phyloP scores from a whole-genome alignment of 2,797 vertebrate species.

The Acrossocheilus fasciatus region DNA sequence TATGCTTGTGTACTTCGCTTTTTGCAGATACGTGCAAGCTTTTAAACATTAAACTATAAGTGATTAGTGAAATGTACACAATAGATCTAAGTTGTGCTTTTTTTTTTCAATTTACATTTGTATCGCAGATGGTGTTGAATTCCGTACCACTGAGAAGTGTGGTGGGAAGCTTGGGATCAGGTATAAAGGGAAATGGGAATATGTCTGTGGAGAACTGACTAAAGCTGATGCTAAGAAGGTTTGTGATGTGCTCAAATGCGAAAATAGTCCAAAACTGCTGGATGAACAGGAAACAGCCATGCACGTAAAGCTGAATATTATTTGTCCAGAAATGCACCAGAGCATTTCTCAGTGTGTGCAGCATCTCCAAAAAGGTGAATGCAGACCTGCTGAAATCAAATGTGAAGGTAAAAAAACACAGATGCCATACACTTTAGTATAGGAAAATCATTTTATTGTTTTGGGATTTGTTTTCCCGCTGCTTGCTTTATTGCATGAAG shows the following conservation, averaged over 20 bases:
- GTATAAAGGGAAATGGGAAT: background rate
- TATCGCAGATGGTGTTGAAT: background rate
- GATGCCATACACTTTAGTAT: background rate
- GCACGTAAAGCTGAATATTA: background rate
- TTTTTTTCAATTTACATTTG: background rate
- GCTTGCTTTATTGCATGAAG: background rate
- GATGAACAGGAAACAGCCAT: background rate
- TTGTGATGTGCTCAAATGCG: background rate
- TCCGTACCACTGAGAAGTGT: conserved; percentile 21
- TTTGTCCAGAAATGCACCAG: background rate
- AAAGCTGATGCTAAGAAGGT: background rate
- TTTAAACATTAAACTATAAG: too few relatives aligned
- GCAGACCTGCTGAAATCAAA: fast-evolving
- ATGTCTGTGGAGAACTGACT: background rate
- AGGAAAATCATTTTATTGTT: background rate
- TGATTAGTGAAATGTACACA: too few relatives aligned
- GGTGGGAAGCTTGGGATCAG: conserved; percentile 17
- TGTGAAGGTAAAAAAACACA: fast-evolving
- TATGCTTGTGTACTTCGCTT: too few relatives aligned
- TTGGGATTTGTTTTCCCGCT: background rate
- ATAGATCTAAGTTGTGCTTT: too few relatives aligned
- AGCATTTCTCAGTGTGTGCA: background rate
- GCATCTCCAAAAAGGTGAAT: fast-evolving
- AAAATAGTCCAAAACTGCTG: background rate
- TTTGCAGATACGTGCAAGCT: too few relatives aligned